Conservation (phyloP, 2,888 invertebrate species). For the Thereva unica region DNA sequence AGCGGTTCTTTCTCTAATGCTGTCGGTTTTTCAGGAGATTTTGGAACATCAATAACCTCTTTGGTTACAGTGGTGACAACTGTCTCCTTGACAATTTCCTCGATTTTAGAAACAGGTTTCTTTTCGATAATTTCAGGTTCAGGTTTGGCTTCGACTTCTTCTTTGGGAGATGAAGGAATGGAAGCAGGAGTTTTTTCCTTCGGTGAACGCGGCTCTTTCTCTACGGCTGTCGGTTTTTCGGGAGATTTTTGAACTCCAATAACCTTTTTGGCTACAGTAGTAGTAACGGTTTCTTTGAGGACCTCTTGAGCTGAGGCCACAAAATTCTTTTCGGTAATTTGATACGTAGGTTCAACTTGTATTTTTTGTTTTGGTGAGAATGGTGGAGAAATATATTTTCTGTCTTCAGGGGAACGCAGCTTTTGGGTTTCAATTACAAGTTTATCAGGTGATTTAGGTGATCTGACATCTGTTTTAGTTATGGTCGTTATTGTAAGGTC, state of each 20-base stretch:
- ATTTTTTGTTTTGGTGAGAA: too few relatives aligned
- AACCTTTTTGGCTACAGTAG: neutral
- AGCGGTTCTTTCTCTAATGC: too few relatives aligned
- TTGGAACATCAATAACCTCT: too few relatives aligned
- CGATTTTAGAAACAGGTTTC: neutral
- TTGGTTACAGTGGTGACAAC: too few relatives aligned
- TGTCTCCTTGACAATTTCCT: too few relatives aligned
- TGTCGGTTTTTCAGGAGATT: too few relatives aligned
- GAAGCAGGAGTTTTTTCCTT: neutral
- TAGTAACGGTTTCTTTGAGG: neutral
- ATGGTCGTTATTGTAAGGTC: neutral
- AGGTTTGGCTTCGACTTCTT: neutral
- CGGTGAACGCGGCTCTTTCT: neutral
- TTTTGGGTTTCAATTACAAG: neutral
- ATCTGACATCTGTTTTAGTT: neutral
- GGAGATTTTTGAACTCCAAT: neutral
- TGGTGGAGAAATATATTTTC: too few relatives aligned
- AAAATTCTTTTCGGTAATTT: neutral
- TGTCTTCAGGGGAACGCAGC: too few relatives aligned
- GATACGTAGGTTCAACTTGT: too few relatives aligned
- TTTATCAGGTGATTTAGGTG: neutral
- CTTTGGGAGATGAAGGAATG: neutral
- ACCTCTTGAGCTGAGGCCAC: neutral
- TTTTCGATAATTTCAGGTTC: neutral
- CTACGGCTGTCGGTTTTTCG: neutral